Conservation (phyloP, 2,113 vertebrate species). For the Myiopsitta monachus region DNA sequence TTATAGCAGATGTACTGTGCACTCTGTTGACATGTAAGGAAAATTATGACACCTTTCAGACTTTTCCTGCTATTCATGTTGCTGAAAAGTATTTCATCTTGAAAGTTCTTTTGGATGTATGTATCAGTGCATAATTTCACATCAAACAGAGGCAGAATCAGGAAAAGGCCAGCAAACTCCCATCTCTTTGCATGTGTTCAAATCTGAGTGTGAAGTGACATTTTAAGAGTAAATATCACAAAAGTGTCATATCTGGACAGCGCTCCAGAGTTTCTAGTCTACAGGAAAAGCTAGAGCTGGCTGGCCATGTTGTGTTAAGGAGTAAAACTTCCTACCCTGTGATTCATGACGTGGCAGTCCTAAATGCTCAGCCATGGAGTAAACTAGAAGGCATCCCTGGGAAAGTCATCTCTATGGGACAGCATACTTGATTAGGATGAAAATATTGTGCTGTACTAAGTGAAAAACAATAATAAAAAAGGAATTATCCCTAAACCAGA, state of each 20-base stretch:
- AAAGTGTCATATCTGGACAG: not conserved
- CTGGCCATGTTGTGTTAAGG: not conserved
- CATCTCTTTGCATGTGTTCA: not conserved
- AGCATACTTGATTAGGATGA: not conserved
- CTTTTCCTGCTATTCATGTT: not conserved
- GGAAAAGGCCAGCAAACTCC: not conserved
- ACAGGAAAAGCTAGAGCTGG: not conserved
- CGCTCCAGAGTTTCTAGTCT: not conserved
- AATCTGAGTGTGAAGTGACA: not conserved
- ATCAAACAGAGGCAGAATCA: not conserved
- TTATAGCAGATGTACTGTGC: slow-evolving; percentile 26
- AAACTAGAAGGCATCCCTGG: not conserved
- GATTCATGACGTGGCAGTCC: not conserved
- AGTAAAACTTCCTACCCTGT: not conserved
- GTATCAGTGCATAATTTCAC: not conserved
- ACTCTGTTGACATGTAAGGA: not conserved
- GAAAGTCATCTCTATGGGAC: not conserved
- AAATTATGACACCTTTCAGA: slow-evolving; percentile 7
- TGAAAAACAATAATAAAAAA: not conserved
- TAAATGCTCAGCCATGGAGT: not conserved
- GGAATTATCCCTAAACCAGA: not conserved
- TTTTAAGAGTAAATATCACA: slow-evolving; percentile 46
- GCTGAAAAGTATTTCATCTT: not conserved
- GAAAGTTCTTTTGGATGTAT: not conserved
- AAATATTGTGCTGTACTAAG: not conserved